Percentiles rank a stretch among this genome's conserved stretches.
These are phyloP conservation scores for Oncorhynchus mykiss DNA, from an alignment of 2,113 vertebrate species.

Conservation along the genomic window DNA sequence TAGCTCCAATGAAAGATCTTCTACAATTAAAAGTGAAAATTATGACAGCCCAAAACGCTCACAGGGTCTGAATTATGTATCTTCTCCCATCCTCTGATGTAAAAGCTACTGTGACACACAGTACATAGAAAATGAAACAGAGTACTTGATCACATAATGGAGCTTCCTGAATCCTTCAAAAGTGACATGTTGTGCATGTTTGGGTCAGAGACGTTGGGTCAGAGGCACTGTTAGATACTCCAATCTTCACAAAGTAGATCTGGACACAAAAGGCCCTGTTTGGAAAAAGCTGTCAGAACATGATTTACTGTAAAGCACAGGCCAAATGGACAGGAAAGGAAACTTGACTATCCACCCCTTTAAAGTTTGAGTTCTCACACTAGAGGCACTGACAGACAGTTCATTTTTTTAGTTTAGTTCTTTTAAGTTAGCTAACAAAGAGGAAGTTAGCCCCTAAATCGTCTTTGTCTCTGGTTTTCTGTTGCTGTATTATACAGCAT, in stretches of 20 bases:
- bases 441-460: background rate
- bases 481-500: background rate
- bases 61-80: slow-evolving; percentile 37
- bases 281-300: slow-evolving; percentile 29
- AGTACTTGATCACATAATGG: background rate
- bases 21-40: slow-evolving; percentile 48
- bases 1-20: slow-evolving; percentile 43
- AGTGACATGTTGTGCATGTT: slow-evolving; percentile 6
- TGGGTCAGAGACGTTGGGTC: slow-evolving; percentile 23
- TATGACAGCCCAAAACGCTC: slow-evolving; percentile 15
- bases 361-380: background rate
- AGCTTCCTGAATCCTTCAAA: slow-evolving; percentile 14
- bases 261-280: slow-evolving; percentile 36
- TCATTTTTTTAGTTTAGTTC: background rate
- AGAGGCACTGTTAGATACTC: slow-evolving; percentile 22
- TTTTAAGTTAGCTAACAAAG: background rate
- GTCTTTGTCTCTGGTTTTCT: background rate
- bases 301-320: slow-evolving; percentile 31
- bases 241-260: slow-evolving; percentile 30
- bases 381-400: slow-evolving; percentile 16
- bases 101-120: slow-evolving; percentile 17
- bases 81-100: background rate
- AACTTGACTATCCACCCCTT: slow-evolving; percentile 15
- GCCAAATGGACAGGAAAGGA: slow-evolving; percentile 32
- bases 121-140: background rate